These are phyloP conservation scores for Antheraea pernyi DNA, from an alignment of 1,140 invertebrate species.

Conservation along the genomic window DNA sequence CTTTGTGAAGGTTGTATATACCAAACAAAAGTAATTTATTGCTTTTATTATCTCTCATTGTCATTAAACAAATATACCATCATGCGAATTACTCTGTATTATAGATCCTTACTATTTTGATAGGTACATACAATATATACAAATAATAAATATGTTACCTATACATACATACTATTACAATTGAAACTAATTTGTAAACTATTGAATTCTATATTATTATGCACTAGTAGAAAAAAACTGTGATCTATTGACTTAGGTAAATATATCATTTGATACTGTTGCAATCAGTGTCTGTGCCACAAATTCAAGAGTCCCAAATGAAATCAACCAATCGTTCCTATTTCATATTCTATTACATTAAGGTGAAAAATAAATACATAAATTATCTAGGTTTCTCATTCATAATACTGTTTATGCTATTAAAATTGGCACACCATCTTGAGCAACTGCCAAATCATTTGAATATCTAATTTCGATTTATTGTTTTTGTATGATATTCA, in stretches of 20 bases:
- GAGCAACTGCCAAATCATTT: slow-evolving; percentile 10
- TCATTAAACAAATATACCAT: too few relatives aligned
- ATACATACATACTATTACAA: too few relatives aligned
- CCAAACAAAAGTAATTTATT: too few relatives aligned
- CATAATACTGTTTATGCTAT: slow-evolving; percentile 11
- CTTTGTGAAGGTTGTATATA: too few relatives aligned
- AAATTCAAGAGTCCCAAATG: not conserved
- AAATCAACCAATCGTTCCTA: not conserved
- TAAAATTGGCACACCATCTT: slow-evolving; percentile 13
- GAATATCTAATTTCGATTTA: slow-evolving; percentile 9
- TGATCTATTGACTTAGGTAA: not conserved
- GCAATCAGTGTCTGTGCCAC: not conserved
- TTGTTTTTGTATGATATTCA: slow-evolving; percentile 8
- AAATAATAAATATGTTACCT: too few relatives aligned
- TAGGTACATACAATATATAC: too few relatives aligned
- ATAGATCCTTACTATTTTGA: too few relatives aligned
- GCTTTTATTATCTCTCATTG: too few relatives aligned
- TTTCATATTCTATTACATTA: slow-evolving; percentile 10
- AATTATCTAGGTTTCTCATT: slow-evolving; percentile 7
- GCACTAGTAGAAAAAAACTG: not conserved
- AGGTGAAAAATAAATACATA: not conserved
- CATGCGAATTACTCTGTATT: too few relatives aligned
- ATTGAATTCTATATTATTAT: not conserved
- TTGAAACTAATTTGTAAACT: too few relatives aligned
- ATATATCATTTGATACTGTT: not conserved